Percentiles rank a stretch among this genome's conserved stretches.
phyloP scores from a whole-genome alignment of 2,888 invertebrate species.

The Caprella mutica region DNA sequence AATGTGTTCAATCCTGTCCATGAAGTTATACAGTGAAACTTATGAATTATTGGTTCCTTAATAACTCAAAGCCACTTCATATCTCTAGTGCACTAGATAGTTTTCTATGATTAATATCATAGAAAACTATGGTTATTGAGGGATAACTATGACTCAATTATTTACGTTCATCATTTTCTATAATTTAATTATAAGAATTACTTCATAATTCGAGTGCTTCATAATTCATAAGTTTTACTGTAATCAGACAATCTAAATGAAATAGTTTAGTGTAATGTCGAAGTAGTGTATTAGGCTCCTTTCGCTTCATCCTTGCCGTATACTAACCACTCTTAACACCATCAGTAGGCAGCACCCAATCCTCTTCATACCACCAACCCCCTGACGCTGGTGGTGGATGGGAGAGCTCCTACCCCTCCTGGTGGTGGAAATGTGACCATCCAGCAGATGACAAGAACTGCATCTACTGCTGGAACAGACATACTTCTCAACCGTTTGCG shows the following conservation, averaged over 20 bases:
- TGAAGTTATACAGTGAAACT: neutral
- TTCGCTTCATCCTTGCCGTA: neutral
- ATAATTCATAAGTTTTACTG: too few species aligned
- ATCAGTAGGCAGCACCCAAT: too few species aligned
- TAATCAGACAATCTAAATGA: neutral
- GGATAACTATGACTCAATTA: too few species aligned
- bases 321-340: neutral
- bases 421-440: conserved; percentile 35
- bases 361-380: too few species aligned
- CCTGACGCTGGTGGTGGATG: conserved; percentile 18
- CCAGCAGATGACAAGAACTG: conserved; percentile 31
- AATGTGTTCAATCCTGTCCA: neutral
- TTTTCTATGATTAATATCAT: too few species aligned
- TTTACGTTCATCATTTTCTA: too few species aligned
- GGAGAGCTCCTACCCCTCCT: conserved; percentile 34
- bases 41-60: too few species aligned
- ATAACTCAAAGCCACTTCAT: too few species aligned
- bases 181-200: too few species aligned
- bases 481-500: conserved; percentile 31
- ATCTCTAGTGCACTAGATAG: too few species aligned
- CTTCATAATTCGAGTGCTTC: too few species aligned
- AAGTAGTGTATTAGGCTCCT: neutral
- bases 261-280: neutral
- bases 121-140: too few species aligned
- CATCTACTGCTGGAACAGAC: conserved; percentile 34